Evolutionary conservation across 1,140 invertebrate genomes (phyloP), one percentile per base, ranked within the genome.

Genomic region (Rhopalosiphum padi): DNA sequence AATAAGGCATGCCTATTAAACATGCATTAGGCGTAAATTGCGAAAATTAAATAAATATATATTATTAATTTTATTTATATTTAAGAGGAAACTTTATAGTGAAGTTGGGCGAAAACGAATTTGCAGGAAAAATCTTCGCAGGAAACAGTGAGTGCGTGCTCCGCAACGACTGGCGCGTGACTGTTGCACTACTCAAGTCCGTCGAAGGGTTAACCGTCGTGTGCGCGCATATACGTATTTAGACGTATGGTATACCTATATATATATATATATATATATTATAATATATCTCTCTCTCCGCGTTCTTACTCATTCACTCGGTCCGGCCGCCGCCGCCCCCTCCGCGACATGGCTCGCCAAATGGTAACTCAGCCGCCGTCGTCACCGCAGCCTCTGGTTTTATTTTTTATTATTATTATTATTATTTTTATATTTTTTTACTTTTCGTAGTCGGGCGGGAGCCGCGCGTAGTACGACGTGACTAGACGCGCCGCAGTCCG

Each of bases 331-430:
- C 89, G 30, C 89, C 55, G 87, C 48, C 48, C 48, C 48, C n/a
- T 21, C 37, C 15, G 23, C 89, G 11, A 68, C 23, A 30, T 37
- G 37, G 41, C 53, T 90, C 55, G 53, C 53, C 89, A 68, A 90
- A 68, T n/a, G 53, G 53, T 60, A 60, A 55, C 53, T 53, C 37
- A 46, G 85, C 85, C 85, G 37, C 60, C 60, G 23, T 25, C 23
- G 85, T 35, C 77, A 37, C 35, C 6, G 37, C 37, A 53, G 89
- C 53, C 89, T 90, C 89, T 43, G 89, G 89, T 90, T 90, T 90
- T 68, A 53, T 53, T 88, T 89, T 53, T 88, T 89, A 25, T 89
- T 90, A n/a, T 68, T 68, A 30, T 90, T 60, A 41, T 22, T 60
- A 60, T 90, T 55, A 35, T 88, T 51, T 35, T 51, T 60, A 60